These are phyloP conservation scores for Paralvinella palmiformis DNA, from an alignment of 1,140 invertebrate species.

Conservation along the genomic window DNA sequence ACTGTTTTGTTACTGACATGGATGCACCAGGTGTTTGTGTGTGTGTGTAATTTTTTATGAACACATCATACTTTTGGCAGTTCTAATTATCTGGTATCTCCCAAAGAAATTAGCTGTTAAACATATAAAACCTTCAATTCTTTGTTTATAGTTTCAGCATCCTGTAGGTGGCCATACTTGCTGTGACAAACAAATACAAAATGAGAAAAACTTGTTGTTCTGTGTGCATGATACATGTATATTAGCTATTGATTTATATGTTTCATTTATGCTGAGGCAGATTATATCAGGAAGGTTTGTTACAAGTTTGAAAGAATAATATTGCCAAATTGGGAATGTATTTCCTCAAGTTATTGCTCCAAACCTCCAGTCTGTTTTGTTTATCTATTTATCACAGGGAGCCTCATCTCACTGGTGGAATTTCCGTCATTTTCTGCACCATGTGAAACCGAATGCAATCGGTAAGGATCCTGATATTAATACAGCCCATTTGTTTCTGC, in stretches of 20 bases:
- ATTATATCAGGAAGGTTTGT: background rate
- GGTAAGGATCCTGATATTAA: constrained; percentile 47
- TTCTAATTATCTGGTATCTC: too few relatives aligned
- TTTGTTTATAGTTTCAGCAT: too few relatives aligned
- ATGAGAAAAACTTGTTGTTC: too few relatives aligned
- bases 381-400: constrained; percentile 28
- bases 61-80: too few relatives aligned
- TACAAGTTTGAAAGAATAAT: background rate
- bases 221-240: background rate
- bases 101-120: too few relatives aligned
- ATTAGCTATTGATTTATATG: background rate
- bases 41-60: too few relatives aligned
- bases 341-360: background rate
- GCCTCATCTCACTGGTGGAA: constrained; percentile 48
- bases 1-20: too few relatives aligned
- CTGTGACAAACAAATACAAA: too few relatives aligned
- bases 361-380: background rate
- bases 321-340: background rate
- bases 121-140: too few relatives aligned
- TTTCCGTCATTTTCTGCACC: constrained; percentile 48
- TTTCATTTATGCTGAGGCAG: background rate
- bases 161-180: too few relatives aligned
- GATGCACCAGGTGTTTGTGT: too few relatives aligned
- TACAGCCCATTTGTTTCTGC: constrained; percentile 37
- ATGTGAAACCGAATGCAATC: constrained; percentile 49